phyloP scores from a whole-genome alignment of 23 tunicate species.

The Diplosoma virens region DNA sequence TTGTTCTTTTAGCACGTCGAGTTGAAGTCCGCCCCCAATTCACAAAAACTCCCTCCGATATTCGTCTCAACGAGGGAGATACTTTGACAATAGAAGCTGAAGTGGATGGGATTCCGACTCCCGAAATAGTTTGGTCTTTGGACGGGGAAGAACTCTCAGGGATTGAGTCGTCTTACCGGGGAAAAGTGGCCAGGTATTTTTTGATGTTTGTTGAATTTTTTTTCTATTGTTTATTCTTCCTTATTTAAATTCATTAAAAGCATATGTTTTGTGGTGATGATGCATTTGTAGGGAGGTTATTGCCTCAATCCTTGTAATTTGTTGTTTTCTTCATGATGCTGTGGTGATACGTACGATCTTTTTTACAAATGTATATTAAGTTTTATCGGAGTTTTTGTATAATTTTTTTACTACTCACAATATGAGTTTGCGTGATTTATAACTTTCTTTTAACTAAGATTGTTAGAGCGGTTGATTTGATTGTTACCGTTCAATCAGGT shows the following conservation, averaged over 20 bases:
- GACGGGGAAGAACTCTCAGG: slow-evolving; percentile 82
- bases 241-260: too few relatives aligned
- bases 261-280: too few relatives aligned
- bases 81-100: slow-evolving; percentile 77
- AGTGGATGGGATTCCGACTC: slow-evolving; percentile 65
- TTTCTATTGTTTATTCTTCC: too few relatives aligned
- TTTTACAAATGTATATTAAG: too few relatives aligned
- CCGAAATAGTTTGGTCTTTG: slow-evolving; percentile 86
- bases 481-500: slow-evolving; percentile 19
- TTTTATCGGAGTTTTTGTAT: too few relatives aligned
- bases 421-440: background rate
- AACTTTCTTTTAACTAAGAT: background rate
- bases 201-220: too few relatives aligned
- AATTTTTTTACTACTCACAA: too few relatives aligned
- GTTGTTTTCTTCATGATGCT: too few relatives aligned
- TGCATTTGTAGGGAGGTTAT: too few relatives aligned
- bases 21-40: slow-evolving; percentile 62
- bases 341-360: too few relatives aligned
- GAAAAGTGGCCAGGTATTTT: slow-evolving; percentile 78
- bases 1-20: slow-evolving; percentile 47
- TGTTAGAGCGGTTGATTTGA: background rate
- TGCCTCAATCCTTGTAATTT: too few relatives aligned
- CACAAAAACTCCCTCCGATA: slow-evolving; percentile 47
- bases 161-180: slow-evolving; percentile 46
- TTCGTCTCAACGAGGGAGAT: slow-evolving; percentile 73